Conservation (phyloP, 2,797 vertebrate genomes). For the Tokudaia tokunoshimensis region DNA sequence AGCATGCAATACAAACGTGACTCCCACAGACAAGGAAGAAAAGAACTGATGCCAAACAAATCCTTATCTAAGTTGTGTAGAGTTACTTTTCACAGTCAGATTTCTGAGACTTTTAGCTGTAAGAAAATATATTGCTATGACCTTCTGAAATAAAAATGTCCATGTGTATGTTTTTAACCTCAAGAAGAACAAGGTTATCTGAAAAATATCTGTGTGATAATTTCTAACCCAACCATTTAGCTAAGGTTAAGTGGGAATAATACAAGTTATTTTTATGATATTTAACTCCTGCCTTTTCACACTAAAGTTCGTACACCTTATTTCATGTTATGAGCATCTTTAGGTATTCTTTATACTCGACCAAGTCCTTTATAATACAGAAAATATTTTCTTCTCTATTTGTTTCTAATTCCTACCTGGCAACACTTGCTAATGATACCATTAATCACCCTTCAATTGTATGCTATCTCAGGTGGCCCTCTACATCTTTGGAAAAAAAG, state of each 20-base stretch:
- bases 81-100: constrained; percentile 53
- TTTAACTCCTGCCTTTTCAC: constrained; percentile 32
- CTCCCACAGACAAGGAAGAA: background rate
- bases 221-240: constrained; percentile 20
- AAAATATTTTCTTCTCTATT: constrained; percentile 13
- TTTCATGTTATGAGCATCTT: constrained; percentile 30
- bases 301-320: constrained; percentile 28
- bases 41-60: constrained; percentile 55
- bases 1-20: constrained; percentile 48
- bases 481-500: background rate
- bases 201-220: constrained; percentile 13
- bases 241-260: constrained; percentile 54
- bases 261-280: constrained; percentile 58
- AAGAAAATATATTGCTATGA: background rate
- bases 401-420: background rate
- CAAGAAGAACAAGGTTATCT: constrained; percentile 7
- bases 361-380: constrained; percentile 36
- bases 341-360: constrained; percentile 29
- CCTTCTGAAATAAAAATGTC: constrained; percentile 59
- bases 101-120: constrained; percentile 8
- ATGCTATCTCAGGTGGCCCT: background rate
- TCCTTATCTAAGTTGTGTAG: constrained; percentile 25
- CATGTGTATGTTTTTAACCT: constrained; percentile 30
- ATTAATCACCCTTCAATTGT: background rate
- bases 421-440: background rate